Evolutionary conservation across 2,113 vertebrate species (phyloP).

Genomic region (Corvus hawaiiensis): DNA sequence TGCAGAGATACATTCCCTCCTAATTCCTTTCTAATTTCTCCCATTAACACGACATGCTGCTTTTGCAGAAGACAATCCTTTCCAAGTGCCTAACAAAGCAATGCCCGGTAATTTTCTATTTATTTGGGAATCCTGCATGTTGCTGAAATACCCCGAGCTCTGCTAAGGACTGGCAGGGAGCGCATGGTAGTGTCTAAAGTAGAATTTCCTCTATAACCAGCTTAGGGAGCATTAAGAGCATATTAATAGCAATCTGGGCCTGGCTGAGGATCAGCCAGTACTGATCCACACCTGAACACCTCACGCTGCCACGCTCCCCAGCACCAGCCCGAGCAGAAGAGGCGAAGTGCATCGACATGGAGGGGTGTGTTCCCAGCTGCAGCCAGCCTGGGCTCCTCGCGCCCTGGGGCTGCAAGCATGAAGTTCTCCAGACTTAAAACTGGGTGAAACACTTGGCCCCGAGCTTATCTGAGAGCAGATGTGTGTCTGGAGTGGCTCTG

Average conservation of each 20-base stretch:
- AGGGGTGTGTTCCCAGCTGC: neutral
- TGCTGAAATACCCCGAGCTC: neutral
- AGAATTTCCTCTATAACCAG: neutral
- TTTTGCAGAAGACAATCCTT: neutral
- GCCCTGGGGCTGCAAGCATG: neutral
- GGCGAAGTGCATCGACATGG: accelerated
- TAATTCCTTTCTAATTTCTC: neutral
- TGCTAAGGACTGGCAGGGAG: neutral
- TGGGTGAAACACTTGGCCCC: neutral
- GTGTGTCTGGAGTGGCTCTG: neutral
- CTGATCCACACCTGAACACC: neutral
- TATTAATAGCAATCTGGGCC: neutral
- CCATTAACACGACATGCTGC: neutral
- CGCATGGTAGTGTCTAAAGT: accelerated
- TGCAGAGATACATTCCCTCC: neutral
- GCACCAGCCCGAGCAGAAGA: neutral
- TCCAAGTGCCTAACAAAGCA: neutral
- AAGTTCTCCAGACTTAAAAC: neutral
- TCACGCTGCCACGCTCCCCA: neutral
- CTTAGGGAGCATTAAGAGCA: neutral
- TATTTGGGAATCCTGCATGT: neutral
- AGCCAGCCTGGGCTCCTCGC: neutral
- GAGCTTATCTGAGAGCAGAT: neutral
- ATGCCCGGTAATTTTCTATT: neutral
- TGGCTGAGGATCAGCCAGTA: neutral